Percentiles rank a stretch among this genome's conserved stretches.
These are phyloP conservation scores for Phoebastria nigripes DNA, from an alignment of 2,797 vertebrate species.

Conservation along the genomic window DNA sequence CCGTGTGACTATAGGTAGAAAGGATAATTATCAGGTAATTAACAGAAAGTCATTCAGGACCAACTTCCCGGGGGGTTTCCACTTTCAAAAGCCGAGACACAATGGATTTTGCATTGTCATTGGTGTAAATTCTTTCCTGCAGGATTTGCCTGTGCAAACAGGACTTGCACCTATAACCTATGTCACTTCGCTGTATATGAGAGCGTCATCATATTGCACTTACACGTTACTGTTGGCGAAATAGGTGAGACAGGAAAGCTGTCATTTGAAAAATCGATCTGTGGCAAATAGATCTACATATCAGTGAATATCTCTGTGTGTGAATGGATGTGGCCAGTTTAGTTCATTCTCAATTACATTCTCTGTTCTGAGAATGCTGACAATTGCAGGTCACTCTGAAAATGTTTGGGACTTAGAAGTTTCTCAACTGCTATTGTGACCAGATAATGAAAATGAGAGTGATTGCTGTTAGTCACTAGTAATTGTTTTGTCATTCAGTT, in stretches of 20 bases:
- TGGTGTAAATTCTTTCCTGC: neutral
- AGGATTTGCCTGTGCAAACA: constrained; percentile 30
- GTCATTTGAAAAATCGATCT: neutral
- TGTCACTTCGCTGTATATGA: neutral
- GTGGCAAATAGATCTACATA: neutral
- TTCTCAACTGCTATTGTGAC: neutral
- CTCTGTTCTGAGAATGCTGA: neutral
- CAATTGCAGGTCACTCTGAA: neutral
- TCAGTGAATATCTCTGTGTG: neutral
- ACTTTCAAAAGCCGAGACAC: neutral
- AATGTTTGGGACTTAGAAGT: neutral
- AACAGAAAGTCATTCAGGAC: neutral
- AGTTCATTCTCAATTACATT: neutral
- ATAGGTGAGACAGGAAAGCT: neutral
- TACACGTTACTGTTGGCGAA: neutral
- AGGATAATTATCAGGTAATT: neutral
- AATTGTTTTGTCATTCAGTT: constrained; percentile 42
- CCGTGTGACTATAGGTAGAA: neutral
- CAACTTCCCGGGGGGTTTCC: neutral
- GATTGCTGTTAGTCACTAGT: constrained; percentile 7
- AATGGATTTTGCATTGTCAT: neutral
- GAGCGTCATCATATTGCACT: neutral
- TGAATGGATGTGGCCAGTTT: neutral
- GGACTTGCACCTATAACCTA: neutral
- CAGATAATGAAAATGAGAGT: constrained; percentile 14